These are phyloP conservation scores for Myotis pilosus DNA, from an alignment of 2,797 vertebrate genomes.

Conservation along the genomic window DNA sequence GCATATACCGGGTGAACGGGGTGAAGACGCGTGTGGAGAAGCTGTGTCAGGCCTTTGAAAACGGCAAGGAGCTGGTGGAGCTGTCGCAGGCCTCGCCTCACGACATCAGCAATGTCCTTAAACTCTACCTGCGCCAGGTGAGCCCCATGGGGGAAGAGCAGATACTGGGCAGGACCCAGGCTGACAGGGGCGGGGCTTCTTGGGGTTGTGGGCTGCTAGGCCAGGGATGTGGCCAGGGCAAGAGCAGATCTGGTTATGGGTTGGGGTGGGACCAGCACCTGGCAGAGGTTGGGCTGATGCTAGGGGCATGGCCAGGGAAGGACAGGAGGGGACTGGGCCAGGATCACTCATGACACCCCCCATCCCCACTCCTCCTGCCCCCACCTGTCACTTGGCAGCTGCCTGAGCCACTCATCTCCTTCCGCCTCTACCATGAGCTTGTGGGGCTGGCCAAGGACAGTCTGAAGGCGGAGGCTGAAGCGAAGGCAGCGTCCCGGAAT, in stretches of 20 bases:
- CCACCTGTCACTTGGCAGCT: constrained; percentile 82
- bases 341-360: background rate
- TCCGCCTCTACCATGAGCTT: constrained; percentile 92
- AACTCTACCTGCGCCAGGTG: constrained; percentile 98
- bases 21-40: constrained; percentile 98
- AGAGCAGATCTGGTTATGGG: background rate
- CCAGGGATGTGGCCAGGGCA: background rate
- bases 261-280: background rate
- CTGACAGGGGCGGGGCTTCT: accelerated
- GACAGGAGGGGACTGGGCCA: background rate
- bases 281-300: background rate
- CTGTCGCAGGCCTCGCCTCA: constrained; percentile 95
- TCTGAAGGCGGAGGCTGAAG: constrained; percentile 85
- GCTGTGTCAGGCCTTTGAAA: constrained; percentile 98
- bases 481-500: constrained; percentile 75
- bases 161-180: no score
- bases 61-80: constrained; percentile 95
- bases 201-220: background rate
- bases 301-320: background rate
- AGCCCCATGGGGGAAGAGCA: background rate
- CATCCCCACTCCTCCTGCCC: no score
- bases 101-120: constrained; percentile 97
- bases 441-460: constrained; percentile 98
- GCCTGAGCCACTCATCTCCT: constrained; percentile 94
- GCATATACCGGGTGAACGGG: constrained; percentile 97